phyloP scores from a whole-genome alignment of 2,113 vertebrate genomes.

The Syngnathus scovelli region DNA sequence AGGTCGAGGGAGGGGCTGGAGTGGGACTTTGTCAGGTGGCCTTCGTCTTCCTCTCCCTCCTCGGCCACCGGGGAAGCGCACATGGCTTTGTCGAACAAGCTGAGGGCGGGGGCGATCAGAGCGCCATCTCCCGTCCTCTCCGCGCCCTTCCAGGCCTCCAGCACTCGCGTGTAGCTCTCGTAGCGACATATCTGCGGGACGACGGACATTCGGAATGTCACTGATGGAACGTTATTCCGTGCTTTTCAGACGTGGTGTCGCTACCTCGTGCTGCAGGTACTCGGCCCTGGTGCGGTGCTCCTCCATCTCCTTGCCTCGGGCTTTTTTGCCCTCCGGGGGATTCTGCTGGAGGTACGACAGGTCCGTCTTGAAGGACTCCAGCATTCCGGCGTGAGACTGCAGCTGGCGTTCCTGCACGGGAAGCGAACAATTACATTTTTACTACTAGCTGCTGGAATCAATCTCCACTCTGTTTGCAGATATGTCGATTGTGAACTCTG shows the following conservation, averaged over 20 bases:
- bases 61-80: conserved; percentile 23
- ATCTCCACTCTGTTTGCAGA: background rate
- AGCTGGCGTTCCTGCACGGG: conserved; percentile 79
- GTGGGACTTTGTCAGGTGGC: conserved; percentile 76
- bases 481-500: background rate
- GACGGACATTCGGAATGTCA: background rate
- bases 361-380: conserved; percentile 76
- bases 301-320: conserved; percentile 76
- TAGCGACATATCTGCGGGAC: conserved; percentile 76
- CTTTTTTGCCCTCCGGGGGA: conserved; percentile 64
- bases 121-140: background rate
- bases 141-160: conserved; percentile 68
- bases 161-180: conserved; percentile 75
- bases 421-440: too few species aligned
- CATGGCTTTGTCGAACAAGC: conserved; percentile 68
- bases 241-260: background rate
- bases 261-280: conserved; percentile 70
- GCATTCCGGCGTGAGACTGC: conserved; percentile 72
- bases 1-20: conserved; percentile 84
- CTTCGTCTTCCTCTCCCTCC: conserved; percentile 22
- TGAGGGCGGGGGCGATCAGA: conserved; percentile 50
- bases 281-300: conserved; percentile 60
- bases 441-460: too few species aligned
- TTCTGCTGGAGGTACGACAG: conserved; percentile 72
- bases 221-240: background rate